Conservation (phyloP, 1,140 invertebrate species). For the Cyclargus thomasi region DNA sequence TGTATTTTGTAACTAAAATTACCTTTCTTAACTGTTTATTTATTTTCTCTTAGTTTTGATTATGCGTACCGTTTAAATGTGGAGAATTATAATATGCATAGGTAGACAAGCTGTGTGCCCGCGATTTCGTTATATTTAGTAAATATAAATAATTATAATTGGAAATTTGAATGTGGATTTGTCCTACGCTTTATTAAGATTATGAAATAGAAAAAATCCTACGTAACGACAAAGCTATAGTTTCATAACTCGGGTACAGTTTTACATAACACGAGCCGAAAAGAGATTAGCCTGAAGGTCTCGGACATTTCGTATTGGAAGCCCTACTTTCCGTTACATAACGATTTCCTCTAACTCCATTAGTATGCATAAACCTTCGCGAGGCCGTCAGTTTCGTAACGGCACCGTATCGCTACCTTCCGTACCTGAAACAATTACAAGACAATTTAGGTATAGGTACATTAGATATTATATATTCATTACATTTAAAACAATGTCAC, state of each 20-base stretch:
- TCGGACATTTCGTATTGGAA: not conserved
- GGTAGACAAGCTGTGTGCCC: too few species aligned
- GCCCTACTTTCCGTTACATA: not conserved
- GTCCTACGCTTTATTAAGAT: too few species aligned
- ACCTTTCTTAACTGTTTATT: not conserved
- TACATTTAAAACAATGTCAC: too few species aligned
- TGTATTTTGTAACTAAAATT: not conserved
- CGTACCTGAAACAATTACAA: constrained; percentile 1
- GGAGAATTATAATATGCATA: too few species aligned
- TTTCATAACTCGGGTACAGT: not conserved
- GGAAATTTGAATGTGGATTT: too few species aligned
- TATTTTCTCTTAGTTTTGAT: not conserved
- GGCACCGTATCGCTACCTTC: not conserved
- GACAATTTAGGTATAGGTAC: not conserved
- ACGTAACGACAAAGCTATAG: too few species aligned
- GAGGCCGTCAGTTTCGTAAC: not conserved
- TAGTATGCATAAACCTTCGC: constrained; percentile 2
- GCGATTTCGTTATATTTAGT: too few species aligned
- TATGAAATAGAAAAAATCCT: too few species aligned
- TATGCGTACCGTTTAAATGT: not conserved
- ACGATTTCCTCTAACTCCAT: not conserved
- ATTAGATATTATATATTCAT: too few species aligned
- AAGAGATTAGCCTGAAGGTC: not conserved
- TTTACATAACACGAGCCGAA: not conserved
- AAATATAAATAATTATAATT: too few species aligned